Conservation (phyloP, 1,140 invertebrate genomes). For the Ceratosolen fusciceps region DNA sequence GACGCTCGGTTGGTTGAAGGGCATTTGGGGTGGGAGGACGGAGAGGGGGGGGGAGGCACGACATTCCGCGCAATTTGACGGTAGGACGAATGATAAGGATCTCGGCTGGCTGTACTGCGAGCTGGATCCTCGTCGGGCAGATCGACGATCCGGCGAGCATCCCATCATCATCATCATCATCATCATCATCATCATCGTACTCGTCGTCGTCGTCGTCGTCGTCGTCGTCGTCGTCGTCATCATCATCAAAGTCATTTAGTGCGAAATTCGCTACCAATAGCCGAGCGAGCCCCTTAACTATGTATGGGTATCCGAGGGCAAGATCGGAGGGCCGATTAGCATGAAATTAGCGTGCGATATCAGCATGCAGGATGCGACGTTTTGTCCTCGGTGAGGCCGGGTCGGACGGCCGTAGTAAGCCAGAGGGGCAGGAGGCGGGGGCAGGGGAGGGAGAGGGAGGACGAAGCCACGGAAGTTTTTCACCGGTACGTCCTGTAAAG, state of each 20-base stretch:
- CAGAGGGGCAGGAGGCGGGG: no score
- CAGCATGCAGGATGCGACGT: slow-evolving; percentile 32
- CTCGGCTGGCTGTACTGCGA: not conserved
- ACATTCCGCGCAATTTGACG: slow-evolving; percentile 34
- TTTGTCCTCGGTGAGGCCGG: slow-evolving; percentile 31
- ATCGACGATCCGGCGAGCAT: not conserved
- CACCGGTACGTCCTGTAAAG: not conserved
- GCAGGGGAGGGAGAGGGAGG: no score
- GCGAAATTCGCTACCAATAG: slow-evolving; percentile 33
- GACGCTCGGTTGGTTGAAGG: no score
- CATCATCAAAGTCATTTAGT: slow-evolving; percentile 43
- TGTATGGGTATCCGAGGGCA: slow-evolving; percentile 3
- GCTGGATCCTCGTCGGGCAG: not conserved
- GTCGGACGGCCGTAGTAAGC: no score
- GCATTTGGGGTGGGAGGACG: no score
- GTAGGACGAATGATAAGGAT: slow-evolving; percentile 38
- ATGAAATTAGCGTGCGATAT: slow-evolving; percentile 41
- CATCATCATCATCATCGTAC: no score
- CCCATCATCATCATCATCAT: slow-evolving; percentile 40
- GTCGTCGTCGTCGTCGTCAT: no score
- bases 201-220: no score
- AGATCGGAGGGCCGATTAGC: slow-evolving; percentile 22
- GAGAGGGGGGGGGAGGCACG: no score
- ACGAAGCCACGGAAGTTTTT: slow-evolving; percentile 16
- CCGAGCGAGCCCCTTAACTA: not conserved